These are phyloP conservation scores for Dromaius novaehollandiae DNA, from an alignment of 2,113 vertebrate genomes.

Conservation along the genomic window DNA sequence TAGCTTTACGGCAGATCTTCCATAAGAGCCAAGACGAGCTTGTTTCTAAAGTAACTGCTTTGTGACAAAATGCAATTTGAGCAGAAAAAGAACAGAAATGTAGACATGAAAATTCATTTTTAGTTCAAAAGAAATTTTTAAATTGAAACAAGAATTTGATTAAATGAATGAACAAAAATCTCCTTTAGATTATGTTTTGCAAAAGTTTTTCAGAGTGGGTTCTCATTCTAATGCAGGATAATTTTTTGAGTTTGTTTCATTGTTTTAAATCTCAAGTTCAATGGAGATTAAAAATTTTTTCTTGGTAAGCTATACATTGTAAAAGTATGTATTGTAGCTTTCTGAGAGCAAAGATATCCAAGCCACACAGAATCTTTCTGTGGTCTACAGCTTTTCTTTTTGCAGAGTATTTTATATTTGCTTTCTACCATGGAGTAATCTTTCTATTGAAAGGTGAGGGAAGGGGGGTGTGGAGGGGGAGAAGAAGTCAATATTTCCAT, in stretches of 20 bases:
- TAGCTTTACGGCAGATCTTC: background rate
- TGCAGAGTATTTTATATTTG: background rate
- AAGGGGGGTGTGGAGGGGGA: too few species aligned
- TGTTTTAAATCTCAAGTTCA: background rate
- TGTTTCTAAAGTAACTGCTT: background rate
- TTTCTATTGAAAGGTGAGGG: background rate
- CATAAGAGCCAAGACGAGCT: background rate
- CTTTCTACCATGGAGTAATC: background rate
- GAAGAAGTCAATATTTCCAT: background rate
- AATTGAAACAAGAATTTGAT: background rate
- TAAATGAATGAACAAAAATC: background rate
- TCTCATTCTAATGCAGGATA: background rate
- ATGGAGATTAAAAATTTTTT: background rate
- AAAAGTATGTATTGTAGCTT: background rate
- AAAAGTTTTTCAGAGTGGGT: background rate
- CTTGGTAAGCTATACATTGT: background rate
- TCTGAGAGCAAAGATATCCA: background rate
- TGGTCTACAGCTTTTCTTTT: background rate
- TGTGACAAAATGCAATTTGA: background rate
- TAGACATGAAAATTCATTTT: background rate
- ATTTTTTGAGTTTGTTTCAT: background rate
- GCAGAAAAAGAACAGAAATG: background rate
- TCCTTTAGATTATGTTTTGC: background rate
- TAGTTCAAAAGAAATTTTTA: background rate
- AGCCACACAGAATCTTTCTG: background rate